These are phyloP conservation scores for Synergus umbraculus DNA, from an alignment of 2,888 invertebrate species.

Conservation along the genomic window DNA sequence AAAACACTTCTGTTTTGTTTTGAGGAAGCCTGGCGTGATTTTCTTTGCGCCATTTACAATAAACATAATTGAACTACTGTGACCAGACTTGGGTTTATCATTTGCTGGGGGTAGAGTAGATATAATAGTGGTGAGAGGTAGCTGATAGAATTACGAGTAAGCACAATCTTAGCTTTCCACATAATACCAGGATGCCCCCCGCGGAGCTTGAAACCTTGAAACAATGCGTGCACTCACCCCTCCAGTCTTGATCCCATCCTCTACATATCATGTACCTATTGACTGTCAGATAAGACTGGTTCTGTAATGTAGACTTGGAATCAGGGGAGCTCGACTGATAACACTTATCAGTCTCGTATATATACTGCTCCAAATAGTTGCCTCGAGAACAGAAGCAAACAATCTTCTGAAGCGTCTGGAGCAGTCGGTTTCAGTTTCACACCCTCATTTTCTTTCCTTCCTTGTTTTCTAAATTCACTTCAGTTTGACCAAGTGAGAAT, in stretches of 20 bases:
- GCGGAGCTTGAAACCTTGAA: constrained; percentile 1
- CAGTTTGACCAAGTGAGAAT: constrained; percentile 29
- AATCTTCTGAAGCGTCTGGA: constrained; percentile 53
- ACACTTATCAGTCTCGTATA: constrained; percentile 73
- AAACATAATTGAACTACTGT: not conserved
- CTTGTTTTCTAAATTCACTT: not conserved
- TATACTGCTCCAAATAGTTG: constrained; percentile 71
- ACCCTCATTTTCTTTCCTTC: constrained; percentile 5
- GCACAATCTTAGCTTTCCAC: not conserved
- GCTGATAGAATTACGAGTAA: constrained; percentile 27
- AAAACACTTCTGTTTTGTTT: not conserved
- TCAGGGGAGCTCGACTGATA: constrained; percentile 70
- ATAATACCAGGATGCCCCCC: not conserved
- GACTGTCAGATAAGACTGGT: constrained; percentile 66
- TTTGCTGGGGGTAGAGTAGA: constrained; percentile 28
- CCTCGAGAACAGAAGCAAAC: constrained; percentile 67
- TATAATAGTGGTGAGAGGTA: constrained; percentile 15
- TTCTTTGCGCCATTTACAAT: not conserved
- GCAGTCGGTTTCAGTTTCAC: constrained; percentile 1
- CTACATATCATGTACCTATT: constrained; percentile 62
- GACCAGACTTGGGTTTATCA: not conserved
- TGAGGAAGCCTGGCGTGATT: too few species aligned
- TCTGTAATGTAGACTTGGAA: constrained; percentile 60
- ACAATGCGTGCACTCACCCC: constrained; percentile 35
- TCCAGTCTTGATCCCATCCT: not conserved